A percentile compares a stretch with the other conserved stretches of the same genome.
Conservation (phyloP, 2,797 vertebrate species). For the Alosa sapidissima region DNA sequence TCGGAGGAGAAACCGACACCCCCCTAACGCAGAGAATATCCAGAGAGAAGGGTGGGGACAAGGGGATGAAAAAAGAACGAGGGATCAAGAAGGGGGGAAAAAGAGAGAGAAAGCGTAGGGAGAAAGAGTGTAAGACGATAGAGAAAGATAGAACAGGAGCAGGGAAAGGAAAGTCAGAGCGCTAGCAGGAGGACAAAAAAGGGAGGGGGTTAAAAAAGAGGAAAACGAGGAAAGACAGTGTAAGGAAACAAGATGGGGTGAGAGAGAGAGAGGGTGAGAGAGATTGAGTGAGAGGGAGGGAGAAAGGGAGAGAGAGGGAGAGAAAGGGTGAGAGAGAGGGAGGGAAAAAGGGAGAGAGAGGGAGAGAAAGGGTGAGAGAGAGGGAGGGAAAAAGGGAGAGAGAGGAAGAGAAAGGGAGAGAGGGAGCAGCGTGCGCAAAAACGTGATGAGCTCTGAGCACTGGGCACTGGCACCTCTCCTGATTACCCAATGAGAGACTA, state of each 20-base stretch:
- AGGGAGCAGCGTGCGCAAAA: not conserved
- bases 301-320: not conserved
- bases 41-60: not conserved
- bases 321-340: too few species aligned
- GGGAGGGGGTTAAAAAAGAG: not conserved
- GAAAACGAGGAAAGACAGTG: not conserved
- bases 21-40: not conserved
- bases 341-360: too few species aligned
- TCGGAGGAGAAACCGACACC: slow-evolving; percentile 5
- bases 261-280: too few species aligned
- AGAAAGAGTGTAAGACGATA: not conserved
- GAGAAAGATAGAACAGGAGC: not conserved
- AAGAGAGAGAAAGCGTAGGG: not conserved
- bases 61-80: not conserved
- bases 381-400: not conserved
- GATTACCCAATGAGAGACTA: not conserved
- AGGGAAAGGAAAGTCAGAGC: not conserved
- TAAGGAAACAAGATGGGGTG: not conserved
- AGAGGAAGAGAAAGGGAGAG: not conserved
- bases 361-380: too few species aligned
- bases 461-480: not conserved
- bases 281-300: not conserved
- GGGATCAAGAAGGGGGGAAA: not conserved
- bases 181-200: not conserved
- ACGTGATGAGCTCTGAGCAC: not conserved